Base-by-base conservation (phyloP, 2,797 vertebrate genomes). In the Typhlichthys subterraneus region DNA sequence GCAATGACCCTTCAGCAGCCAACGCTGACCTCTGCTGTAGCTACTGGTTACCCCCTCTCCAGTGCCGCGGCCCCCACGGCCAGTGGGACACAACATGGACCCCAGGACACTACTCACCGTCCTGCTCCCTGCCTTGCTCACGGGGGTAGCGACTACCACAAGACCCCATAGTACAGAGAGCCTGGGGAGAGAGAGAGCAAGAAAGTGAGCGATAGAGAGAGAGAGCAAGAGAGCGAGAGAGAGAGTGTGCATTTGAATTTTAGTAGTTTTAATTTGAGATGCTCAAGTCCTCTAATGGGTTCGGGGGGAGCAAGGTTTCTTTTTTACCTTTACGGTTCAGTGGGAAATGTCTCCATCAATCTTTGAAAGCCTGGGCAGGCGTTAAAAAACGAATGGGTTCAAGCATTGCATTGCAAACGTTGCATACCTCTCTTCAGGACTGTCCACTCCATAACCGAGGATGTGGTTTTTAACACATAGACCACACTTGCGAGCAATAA, bases 121-220 rank as follows among this genome's bases (percentile, higher is more conserved):
- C 81, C 80, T 89, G 69, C 87, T 90, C 68, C 88, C 83, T 12
- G 79, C 57, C 61, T 81, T 90, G 65, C 82, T 85, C 83, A 85
- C 61, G 45, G 89, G 90, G 83, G 89, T 81, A 48, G 71, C 57
- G 75, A 81, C 76, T 81, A 76, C 77, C 84, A 90, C 83, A 68
- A 82, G 86, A 57, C 81, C 83, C 88, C 90, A 90, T 81, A 93
- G 79, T 82, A 88, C 82, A 86, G 72, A 90, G 57, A 92, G 72
- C 75, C 92, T 93, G 75, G n/a, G 53, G 60, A 23, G 52, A 29
- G 46, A 65, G 54, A 65, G 68, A 74, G 71, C 1, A 61, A 61
- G 49, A 45, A 46, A 65, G 0, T 55, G 29, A 75, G 67, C 61
- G 38, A 12, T 14, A 38, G 33, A 38, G 33, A 38, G 33, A 38